phyloP scores from a whole-genome alignment of 2,113 vertebrate species.

The Corydoras sp. region DNA sequence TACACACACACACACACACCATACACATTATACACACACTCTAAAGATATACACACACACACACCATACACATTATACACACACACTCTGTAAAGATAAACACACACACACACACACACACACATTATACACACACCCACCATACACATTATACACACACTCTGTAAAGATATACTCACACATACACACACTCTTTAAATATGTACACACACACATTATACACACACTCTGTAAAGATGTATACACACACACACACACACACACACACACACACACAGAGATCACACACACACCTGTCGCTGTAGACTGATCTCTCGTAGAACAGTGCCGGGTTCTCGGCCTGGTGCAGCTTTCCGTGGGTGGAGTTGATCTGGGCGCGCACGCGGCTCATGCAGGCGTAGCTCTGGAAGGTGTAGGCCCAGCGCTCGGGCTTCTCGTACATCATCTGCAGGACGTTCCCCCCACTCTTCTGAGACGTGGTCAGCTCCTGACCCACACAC shows the following conservation, averaged over 20 bases:
- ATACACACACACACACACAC: neutral
- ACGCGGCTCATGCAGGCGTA: constrained; percentile 90
- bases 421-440: constrained; percentile 88
- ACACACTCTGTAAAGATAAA: too few relatives aligned
- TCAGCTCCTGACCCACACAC: constrained; percentile 73
- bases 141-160: too few relatives aligned
- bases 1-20: too few relatives aligned
- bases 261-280: neutral
- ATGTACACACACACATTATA: too few relatives aligned
- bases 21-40: too few relatives aligned
- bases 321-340: constrained; percentile 77
- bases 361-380: constrained; percentile 72
- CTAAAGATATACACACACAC: too few relatives aligned
- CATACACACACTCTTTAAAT: too few relatives aligned
- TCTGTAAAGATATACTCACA: too few relatives aligned
- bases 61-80: too few relatives aligned
- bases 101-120: too few relatives aligned
- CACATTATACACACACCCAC: too few relatives aligned
- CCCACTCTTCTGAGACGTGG: constrained; percentile 78
- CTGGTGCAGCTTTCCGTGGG: constrained; percentile 67
- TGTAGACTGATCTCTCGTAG: constrained; percentile 91
- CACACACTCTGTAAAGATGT: too few relatives aligned
- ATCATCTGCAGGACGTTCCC: constrained; percentile 88
- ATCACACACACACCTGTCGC: constrained; percentile 77
- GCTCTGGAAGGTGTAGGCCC: constrained; percentile 91